A percentile compares a stretch with the other conserved stretches of the same genome.
Evolutionary conservation across 2,797 vertebrate genomes (phyloP).

Genomic region (Telmatherina bonti): DNA sequence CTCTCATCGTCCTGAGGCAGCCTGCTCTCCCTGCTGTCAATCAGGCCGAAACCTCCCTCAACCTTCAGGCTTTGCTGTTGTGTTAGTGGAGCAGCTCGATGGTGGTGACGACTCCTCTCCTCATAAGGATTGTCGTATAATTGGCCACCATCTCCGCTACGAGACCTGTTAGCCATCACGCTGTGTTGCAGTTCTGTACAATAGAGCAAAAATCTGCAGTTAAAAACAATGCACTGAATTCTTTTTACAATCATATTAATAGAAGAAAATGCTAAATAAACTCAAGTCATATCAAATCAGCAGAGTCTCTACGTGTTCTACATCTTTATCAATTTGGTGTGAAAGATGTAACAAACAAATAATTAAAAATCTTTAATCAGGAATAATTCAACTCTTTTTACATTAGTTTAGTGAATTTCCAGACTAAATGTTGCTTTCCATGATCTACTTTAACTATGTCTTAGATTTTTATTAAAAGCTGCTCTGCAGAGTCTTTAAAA

Average conservation of each 20-base stretch:
- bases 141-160: slow-evolving; percentile 73
- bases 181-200: slow-evolving; percentile 74
- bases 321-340: neutral
- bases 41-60: slow-evolving; percentile 37
- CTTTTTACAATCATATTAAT: neutral
- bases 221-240: neutral
- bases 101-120: slow-evolving; percentile 73
- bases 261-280: neutral
- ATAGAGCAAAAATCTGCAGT: neutral
- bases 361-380: neutral
- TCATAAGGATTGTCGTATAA: slow-evolving; percentile 91
- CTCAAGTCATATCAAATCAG: neutral
- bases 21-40: slow-evolving; percentile 79
- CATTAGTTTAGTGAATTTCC: neutral
- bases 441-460: neutral
- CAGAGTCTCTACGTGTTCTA: neutral
- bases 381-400: neutral
- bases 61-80: slow-evolving; percentile 41
- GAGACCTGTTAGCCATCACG: slow-evolving; percentile 56
- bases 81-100: slow-evolving; percentile 21
- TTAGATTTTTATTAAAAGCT: neutral
- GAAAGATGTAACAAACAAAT: neutral
- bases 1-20: slow-evolving; percentile 90
- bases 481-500: neutral
- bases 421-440: neutral